A percentile compares a stretch with the other conserved stretches of the same genome.
These are phyloP conservation scores for Ciconia maguari DNA, from an alignment of 2,113 vertebrate species.

Conservation along the genomic window DNA sequence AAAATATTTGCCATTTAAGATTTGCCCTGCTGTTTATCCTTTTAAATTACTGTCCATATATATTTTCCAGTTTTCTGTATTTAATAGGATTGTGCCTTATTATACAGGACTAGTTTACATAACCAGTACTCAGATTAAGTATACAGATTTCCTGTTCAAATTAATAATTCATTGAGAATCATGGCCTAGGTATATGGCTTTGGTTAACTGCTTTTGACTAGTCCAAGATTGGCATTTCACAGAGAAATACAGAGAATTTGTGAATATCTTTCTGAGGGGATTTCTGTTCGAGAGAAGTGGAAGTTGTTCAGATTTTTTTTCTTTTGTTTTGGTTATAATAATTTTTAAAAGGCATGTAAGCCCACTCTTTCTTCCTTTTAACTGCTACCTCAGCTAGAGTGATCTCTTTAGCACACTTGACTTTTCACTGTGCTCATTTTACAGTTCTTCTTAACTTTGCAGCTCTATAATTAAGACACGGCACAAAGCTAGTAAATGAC, in stretches of 20 bases:
- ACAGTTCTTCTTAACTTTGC: background rate
- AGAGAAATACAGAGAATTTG: background rate
- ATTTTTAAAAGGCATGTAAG: background rate
- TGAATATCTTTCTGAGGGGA: background rate
- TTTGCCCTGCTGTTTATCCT: background rate
- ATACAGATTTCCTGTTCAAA: background rate
- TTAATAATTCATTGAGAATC: background rate
- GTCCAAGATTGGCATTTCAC: background rate
- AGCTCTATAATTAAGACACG: background rate
- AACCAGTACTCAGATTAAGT: background rate
- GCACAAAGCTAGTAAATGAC: background rate
- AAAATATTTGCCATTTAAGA: background rate
- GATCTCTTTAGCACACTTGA: background rate
- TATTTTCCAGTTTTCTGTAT: background rate
- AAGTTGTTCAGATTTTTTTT: background rate
- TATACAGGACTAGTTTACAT: background rate
- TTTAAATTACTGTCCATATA: background rate
- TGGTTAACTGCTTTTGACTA: background rate
- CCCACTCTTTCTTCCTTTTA: background rate
- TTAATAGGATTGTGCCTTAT: background rate
- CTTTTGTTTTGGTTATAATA: background rate
- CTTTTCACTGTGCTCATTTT: background rate
- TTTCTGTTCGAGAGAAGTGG: background rate
- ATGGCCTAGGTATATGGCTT: background rate
- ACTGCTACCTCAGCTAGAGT: background rate